These are phyloP conservation scores for Radopholus similis DNA, from an alignment of 1,140 invertebrate genomes.

Conservation along the genomic window DNA sequence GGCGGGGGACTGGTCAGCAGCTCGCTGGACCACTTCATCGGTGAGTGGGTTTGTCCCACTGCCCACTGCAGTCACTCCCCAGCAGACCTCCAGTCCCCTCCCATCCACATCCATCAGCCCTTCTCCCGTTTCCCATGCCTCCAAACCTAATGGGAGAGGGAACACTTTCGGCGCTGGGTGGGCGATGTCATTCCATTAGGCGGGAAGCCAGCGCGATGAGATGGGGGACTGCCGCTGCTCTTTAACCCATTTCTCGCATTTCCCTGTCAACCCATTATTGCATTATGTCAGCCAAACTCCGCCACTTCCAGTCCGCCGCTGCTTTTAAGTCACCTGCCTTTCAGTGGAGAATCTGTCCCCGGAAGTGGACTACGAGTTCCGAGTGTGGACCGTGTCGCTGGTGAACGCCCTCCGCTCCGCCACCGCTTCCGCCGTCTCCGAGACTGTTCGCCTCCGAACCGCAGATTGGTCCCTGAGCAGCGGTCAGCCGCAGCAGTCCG, in stretches of 20 bases:
- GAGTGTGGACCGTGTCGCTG: conserved; percentile 39
- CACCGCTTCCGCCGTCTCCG: conserved; percentile 9
- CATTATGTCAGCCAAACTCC: background rate
- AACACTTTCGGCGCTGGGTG: no score
- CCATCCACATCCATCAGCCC: no score
- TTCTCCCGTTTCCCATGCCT: no score
- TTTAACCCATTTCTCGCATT: background rate
- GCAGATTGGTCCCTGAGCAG: background rate
- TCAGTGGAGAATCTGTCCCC: conserved; percentile 51
- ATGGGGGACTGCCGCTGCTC: background rate
- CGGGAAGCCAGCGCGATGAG: background rate
- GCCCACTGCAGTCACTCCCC: background rate
- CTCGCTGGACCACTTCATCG: background rate
- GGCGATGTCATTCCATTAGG: no score
- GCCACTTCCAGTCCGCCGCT: background rate
- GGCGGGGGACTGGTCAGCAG: background rate
- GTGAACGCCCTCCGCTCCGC: conserved; percentile 12
- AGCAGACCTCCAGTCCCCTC: no score
- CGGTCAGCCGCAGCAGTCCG: background rate
- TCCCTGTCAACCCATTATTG: background rate
- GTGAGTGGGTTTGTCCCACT: background rate
- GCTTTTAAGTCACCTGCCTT: conserved; percentile 21
- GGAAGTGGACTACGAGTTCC: conserved; percentile 53
- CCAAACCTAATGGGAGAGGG: no score
- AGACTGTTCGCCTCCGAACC: conserved; percentile 1